Evolutionary conservation across 2,113 vertebrate species (phyloP).

Genomic region (Bucco capensis): DNA sequence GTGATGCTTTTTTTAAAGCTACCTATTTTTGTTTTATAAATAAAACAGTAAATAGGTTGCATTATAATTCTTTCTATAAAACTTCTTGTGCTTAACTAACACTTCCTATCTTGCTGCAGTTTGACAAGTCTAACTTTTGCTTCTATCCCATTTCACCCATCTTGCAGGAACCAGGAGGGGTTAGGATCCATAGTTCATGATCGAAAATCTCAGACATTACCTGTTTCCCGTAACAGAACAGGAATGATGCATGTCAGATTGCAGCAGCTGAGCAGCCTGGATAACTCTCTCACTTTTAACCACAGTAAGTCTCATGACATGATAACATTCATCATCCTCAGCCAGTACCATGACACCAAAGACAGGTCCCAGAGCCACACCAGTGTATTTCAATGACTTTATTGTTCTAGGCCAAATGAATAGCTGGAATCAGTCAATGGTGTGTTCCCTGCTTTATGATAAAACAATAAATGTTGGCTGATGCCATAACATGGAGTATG

Average conservation of each 20-base stretch:
- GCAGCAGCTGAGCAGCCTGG: constrained; percentile 99
- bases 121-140: constrained; percentile 84
- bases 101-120: constrained; percentile 69
- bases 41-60: constrained; percentile 16
- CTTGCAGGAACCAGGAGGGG: constrained; percentile 97
- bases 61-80: constrained; percentile 3
- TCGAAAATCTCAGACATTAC: constrained; percentile 99
- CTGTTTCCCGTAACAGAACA: constrained; percentile 99
- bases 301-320: constrained; percentile 91
- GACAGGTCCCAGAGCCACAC: constrained; percentile 61
- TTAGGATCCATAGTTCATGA: constrained; percentile 96
- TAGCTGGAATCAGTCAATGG: constrained; percentile 21
- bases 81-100: constrained; percentile 77
- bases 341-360: constrained; percentile 69
- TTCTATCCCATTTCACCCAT: constrained; percentile 88
- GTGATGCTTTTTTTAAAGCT: constrained; percentile 1
- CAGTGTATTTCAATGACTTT: constrained; percentile 57
- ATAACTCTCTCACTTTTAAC: constrained; percentile 99
- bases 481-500: constrained; percentile 66
- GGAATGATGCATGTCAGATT: constrained; percentile 99
- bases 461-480: neutral
- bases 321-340: constrained; percentile 65
- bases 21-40: constrained; percentile 45
- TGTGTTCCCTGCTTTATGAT: constrained; percentile 20
- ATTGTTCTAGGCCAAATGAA: constrained; percentile 57